Evolutionary conservation across 2,888 invertebrate genomes (phyloP).

Genomic region (Synanthedon myopaeformis): DNA sequence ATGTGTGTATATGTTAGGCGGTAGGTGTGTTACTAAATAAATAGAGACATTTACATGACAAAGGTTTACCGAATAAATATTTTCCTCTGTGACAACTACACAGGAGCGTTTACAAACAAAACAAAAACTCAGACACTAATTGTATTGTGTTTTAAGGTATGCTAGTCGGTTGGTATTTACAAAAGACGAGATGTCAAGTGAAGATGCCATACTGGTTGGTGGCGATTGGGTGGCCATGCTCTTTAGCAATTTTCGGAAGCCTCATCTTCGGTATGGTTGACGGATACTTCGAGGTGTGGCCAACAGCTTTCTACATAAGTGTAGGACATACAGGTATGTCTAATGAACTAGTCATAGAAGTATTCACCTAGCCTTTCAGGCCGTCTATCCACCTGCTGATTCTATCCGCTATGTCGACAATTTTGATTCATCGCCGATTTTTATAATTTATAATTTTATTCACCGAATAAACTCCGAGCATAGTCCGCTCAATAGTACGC

Average conservation of each 20-base stretch:
- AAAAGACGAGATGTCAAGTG: constrained; percentile 75
- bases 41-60: not conserved
- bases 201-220: constrained; percentile 70
- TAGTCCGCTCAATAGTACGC: too few species aligned
- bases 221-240: constrained; percentile 69
- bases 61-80: not conserved
- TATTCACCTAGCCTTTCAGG: too few species aligned
- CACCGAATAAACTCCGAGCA: too few species aligned
- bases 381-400: too few species aligned
- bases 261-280: constrained; percentile 79
- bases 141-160: constrained; percentile 56
- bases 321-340: constrained; percentile 74
- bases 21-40: not conserved
- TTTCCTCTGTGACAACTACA: not conserved
- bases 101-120: not conserved
- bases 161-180: constrained; percentile 79
- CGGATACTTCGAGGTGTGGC: constrained; percentile 73
- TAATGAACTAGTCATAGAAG: too few species aligned
- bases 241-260: constrained; percentile 70
- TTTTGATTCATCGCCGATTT: too few species aligned
- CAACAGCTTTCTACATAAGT: constrained; percentile 81
- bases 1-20: not conserved
- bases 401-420: too few species aligned
- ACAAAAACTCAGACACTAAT: not conserved
- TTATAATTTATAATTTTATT: too few species aligned